Percentiles rank a stretch among this genome's conserved stretches.
Conservation (phyloP, 2,888 invertebrate genomes). For the Pantelozetes paolii region DNA sequence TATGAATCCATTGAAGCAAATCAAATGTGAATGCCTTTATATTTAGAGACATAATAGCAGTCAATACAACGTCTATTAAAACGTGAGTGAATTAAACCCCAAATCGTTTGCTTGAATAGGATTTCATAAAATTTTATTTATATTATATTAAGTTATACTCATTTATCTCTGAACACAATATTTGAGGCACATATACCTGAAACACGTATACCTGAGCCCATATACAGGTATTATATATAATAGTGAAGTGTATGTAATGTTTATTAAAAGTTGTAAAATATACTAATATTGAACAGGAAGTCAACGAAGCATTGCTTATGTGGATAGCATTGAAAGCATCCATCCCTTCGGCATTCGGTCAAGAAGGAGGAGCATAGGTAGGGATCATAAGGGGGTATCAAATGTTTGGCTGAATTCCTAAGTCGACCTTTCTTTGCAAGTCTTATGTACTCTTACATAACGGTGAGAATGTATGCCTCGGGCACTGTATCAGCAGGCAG, state of each 20-base stretch:
- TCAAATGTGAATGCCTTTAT: neutral
- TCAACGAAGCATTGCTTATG: neutral
- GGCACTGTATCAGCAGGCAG: conserved; percentile 38
- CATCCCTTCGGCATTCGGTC: conserved; percentile 35
- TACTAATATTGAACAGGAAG: conserved; percentile 35
- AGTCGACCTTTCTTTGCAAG: conserved; percentile 17
- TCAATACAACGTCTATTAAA: neutral
- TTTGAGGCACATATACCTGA: too few species aligned
- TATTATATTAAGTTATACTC: neutral
- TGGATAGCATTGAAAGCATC: conserved; percentile 1
- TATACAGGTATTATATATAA: neutral
- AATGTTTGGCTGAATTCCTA: conserved; percentile 27
- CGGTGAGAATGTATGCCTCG: conserved; percentile 34
- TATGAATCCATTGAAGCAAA: neutral
- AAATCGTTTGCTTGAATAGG: neutral
- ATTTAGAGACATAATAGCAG: neutral
- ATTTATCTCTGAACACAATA: conserved; percentile 14
- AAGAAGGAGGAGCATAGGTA: conserved; percentile 24
- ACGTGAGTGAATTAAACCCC: conserved; percentile 4
- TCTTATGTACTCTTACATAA: conserved; percentile 11
- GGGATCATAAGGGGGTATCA: conserved; percentile 7
- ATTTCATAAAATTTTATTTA: neutral
- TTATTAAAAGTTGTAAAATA: conserved; percentile 14
- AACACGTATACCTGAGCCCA: neutral
- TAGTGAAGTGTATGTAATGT: too few species aligned